A percentile compares a stretch with the other conserved stretches of the same genome.
Evolutionary conservation across 1,140 invertebrate genomes (phyloP).

Genomic region (Drosophila repleta): DNA sequence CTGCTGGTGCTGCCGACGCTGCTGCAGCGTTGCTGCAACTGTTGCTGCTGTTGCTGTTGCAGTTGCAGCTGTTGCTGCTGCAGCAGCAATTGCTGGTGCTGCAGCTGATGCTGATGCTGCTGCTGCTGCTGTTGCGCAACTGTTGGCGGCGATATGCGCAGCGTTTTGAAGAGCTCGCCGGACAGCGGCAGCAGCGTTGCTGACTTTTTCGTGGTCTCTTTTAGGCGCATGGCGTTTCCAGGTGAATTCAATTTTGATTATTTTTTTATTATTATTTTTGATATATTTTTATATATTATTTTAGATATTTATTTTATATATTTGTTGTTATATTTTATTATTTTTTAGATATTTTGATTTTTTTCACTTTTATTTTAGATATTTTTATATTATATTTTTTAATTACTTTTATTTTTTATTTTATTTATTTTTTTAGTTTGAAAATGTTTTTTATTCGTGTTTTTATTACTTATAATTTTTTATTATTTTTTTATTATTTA

Average conservation of each 20-base stretch:
- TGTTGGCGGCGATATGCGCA: constrained; percentile 55
- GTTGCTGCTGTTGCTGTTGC: constrained; percentile 33
- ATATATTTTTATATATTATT: too few species aligned
- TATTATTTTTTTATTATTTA: too few species aligned
- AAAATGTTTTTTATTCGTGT: too few species aligned
- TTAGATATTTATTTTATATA: too few species aligned
- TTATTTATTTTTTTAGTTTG: too few species aligned
- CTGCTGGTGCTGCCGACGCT: constrained; percentile 82
- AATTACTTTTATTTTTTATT: too few species aligned
- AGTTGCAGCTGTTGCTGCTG: constrained; percentile 19
- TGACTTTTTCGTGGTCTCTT: constrained; percentile 74
- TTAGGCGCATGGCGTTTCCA: constrained; percentile 64
- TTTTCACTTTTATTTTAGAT: too few species aligned
- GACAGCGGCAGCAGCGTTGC: constrained; percentile 42
- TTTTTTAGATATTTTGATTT: too few species aligned
- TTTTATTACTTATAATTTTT: too few species aligned
- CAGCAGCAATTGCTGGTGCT: constrained; percentile 40
- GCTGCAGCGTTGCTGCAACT: constrained; percentile 70
- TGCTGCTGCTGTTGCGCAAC: constrained; percentile 38
- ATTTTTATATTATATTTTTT: too few species aligned
- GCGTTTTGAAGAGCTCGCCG: constrained; percentile 51
- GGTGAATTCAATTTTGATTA: background rate
- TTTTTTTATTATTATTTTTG: too few species aligned
- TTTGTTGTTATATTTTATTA: too few species aligned
- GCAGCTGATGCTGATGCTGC: constrained; percentile 29